Evolutionary conservation across 2,888 invertebrate genomes (phyloP), one percentile per base, ranked within the genome.

Genomic region (Thelaira solivaga): DNA sequence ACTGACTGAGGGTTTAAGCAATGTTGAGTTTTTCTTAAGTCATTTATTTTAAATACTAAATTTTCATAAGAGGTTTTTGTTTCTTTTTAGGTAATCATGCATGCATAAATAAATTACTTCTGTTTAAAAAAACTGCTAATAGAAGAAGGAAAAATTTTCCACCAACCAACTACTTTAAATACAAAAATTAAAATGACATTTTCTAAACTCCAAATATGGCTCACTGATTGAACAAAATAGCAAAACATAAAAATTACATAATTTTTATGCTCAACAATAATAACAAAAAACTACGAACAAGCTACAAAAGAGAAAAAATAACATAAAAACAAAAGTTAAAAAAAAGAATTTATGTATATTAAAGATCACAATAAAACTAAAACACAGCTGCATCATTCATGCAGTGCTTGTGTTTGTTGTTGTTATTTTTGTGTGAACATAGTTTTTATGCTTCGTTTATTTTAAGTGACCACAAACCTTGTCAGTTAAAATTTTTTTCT

Each of bases 201-300:
- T 74, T 74, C 20, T 26, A 41, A 24, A 31, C 31, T 13, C 73
- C 73, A 57, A 57, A 73, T 73, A 73, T 18, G 64, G 69, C 31
- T n/a, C 4, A 51, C 13, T 51, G n/a, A 51, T 61, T 61, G 69
- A 61, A 49, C 51, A 69, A 69, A 34, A n/a, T n/a, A n/a, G n/a
- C 71, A 24, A 26, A 64, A n/a, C n/a, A n/a, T 16, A 13, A 31
- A 65, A 57, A 65, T 65, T 57, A 49, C 73, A 73, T 34, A 47
- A 65, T 47, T 49, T 31, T 49, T 47, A 18, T 49, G 47, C 47
- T 55, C 39, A 55, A 47, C 10, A 43, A 29, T 20, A 45, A 62
- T 22, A 39, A 22, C 13, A 43, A 6, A 10, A 67, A 18, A 18
- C 11, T 29, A 18, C 11, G 0, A 57, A 29, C n/a, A 41, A 11